A percentile compares a stretch with the other conserved stretches of the same genome.
Conservation (phyloP, 2,113 vertebrate species). For the Saguinus midas region DNA sequence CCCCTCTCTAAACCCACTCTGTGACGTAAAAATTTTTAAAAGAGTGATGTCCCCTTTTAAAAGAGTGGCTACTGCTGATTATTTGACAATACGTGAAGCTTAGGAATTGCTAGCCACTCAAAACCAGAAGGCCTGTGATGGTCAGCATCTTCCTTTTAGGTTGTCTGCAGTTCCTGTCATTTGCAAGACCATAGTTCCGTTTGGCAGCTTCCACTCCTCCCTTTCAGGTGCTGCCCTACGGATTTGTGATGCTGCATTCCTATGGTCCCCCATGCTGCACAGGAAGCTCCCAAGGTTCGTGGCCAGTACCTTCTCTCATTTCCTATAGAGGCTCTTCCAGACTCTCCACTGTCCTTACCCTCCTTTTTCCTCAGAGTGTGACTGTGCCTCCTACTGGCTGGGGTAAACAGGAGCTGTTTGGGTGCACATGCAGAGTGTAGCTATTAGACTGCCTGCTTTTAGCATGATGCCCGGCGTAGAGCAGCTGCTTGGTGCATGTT, state of each 20-base stretch:
- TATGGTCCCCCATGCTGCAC: neutral
- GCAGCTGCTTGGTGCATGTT: too few relatives aligned
- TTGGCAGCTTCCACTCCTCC: slow-evolving; percentile 62
- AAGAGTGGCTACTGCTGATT: neutral
- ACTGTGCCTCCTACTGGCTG: neutral
- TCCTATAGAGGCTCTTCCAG: neutral
- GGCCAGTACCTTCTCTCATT: neutral
- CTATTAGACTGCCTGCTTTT: neutral
- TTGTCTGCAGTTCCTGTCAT: neutral
- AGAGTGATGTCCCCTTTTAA: neutral
- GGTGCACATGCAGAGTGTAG: fast-evolving
- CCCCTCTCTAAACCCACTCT: neutral
- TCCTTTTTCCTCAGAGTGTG: neutral
- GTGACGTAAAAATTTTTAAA: neutral
- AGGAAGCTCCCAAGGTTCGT: neutral
- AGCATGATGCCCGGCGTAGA: fast-evolving
- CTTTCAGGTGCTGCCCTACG: neutral
- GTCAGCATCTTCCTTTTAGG: fast-evolving
- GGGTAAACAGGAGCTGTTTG: neutral
- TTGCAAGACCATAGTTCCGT: fast-evolving
- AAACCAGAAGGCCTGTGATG: neutral
- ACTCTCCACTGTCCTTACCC: neutral
- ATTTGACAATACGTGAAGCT: neutral
- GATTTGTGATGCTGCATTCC: neutral
- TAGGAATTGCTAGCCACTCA: neutral